Evolutionary conservation across 2,888 invertebrate genomes (phyloP).

Genomic region (Pyralis farinalis): DNA sequence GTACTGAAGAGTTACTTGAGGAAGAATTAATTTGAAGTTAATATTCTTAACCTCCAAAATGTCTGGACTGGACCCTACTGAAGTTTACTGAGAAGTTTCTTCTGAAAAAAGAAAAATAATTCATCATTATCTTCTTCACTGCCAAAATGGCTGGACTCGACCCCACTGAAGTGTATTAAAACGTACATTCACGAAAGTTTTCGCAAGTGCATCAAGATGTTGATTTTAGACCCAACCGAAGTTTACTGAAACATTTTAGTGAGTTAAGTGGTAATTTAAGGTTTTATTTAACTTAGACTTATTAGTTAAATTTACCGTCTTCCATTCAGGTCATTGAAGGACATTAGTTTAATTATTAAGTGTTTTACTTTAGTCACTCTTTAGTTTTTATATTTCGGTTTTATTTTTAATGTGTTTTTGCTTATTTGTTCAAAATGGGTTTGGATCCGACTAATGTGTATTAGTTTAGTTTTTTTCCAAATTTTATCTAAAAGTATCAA

Average conservation of each 20-base stretch:
- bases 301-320: not conserved
- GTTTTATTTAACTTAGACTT: no score
- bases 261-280: no score
- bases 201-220: not conserved
- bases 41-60: conserved; percentile 5
- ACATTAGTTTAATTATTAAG: no score
- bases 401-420: not conserved
- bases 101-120: no score
- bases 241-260: not conserved
- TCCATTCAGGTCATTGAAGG: not conserved
- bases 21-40: conserved; percentile 35
- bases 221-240: not conserved
- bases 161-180: conserved; percentile 52
- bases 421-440: conserved; percentile 28
- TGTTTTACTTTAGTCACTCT: no score
- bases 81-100: conserved; percentile 1
- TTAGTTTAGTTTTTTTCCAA: not conserved
- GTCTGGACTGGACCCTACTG: not conserved
- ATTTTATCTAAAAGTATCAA: not conserved
- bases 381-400: no score
- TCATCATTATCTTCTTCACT: no score
- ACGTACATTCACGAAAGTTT: no score
- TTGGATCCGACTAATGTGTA: not conserved
- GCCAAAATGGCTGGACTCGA: conserved; percentile 37
- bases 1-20: conserved; percentile 30